These are phyloP conservation scores for Amphiduros pacificus DNA, from an alignment of 2,888 invertebrate genomes.

Conservation along the genomic window DNA sequence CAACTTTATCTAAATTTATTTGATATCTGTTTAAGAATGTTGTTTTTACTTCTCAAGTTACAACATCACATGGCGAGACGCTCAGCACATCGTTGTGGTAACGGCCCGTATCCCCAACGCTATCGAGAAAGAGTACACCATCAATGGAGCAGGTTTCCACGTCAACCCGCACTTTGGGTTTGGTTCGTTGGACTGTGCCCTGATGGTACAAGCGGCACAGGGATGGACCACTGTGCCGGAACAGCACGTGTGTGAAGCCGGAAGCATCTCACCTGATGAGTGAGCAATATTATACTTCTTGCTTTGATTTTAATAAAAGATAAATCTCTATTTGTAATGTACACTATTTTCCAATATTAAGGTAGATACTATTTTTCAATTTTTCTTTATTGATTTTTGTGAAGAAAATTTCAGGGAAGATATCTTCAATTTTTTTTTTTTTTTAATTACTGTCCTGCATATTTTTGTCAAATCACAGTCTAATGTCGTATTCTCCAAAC, in stretches of 20 bases:
- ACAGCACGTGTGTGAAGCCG: slow-evolving; percentile 50
- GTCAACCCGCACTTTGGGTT: slow-evolving; percentile 52
- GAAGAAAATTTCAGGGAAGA: too few relatives aligned
- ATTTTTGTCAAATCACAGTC: too few relatives aligned
- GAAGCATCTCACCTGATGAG: slow-evolving; percentile 5
- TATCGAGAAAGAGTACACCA: slow-evolving; percentile 64
- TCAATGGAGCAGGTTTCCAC: slow-evolving; percentile 56
- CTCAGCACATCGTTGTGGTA: slow-evolving; percentile 54
- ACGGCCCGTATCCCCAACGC: slow-evolving; percentile 46
- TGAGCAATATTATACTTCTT: too few relatives aligned
- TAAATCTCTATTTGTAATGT: too few relatives aligned
- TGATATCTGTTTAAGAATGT: not conserved
- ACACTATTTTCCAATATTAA: too few relatives aligned
- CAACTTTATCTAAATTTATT: not conserved
- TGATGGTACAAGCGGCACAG: slow-evolving; percentile 54
- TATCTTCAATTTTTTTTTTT: too few relatives aligned
- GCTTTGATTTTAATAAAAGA: too few relatives aligned
- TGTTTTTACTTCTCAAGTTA: slow-evolving; percentile 39
- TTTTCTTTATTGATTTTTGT: too few relatives aligned
- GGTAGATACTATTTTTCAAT: too few relatives aligned
- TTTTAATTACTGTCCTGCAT: too few relatives aligned
- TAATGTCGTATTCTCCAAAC: too few relatives aligned
- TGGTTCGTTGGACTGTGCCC: slow-evolving; percentile 54
- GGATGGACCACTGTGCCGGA: slow-evolving; percentile 52
- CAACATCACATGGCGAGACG: slow-evolving; percentile 55